Percentiles rank a stretch among this genome's conserved stretches.
Evolutionary conservation across 2,888 invertebrate species (phyloP).

Genomic region (Tetropium fuscum): DNA sequence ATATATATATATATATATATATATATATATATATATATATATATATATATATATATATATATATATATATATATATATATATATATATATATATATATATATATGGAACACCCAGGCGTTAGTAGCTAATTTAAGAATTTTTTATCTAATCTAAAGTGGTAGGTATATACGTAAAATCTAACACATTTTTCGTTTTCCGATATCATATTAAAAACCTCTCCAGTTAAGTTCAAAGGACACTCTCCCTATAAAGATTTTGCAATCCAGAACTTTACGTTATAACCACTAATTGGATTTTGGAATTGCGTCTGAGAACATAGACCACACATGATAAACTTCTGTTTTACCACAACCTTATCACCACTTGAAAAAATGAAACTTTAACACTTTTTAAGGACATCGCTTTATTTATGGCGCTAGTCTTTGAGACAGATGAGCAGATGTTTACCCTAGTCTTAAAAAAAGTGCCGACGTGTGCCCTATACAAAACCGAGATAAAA

Average conservation of each 20-base stretch:
- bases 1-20: too few relatives aligned
- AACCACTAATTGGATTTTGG: neutral
- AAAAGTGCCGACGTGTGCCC: conserved; percentile 21
- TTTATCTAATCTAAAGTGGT: neutral
- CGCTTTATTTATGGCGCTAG: conserved; percentile 22
- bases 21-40: too few relatives aligned
- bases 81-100: too few relatives aligned
- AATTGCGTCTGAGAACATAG: conserved; percentile 1
- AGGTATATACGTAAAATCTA: neutral
- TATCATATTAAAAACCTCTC: neutral
- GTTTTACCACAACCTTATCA: conserved; percentile 28
- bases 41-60: too few relatives aligned
- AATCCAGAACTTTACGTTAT: conserved; percentile 6
- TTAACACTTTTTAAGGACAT: conserved; percentile 26
- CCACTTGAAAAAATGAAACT: conserved; percentile 12
- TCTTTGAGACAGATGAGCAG: conserved; percentile 19
- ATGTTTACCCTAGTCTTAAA: conserved; percentile 15
- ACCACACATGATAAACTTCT: conserved; percentile 27
- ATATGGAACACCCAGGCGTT: too few relatives aligned
- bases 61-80: too few relatives aligned
- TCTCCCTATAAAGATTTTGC: neutral
- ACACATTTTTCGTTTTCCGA: neutral
- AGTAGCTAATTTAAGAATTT: too few relatives aligned
- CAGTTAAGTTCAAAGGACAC: neutral
- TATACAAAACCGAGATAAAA: conserved; percentile 9